Evolutionary conservation across 2,888 invertebrate species (phyloP).

Genomic region (Catocala fraxini): DNA sequence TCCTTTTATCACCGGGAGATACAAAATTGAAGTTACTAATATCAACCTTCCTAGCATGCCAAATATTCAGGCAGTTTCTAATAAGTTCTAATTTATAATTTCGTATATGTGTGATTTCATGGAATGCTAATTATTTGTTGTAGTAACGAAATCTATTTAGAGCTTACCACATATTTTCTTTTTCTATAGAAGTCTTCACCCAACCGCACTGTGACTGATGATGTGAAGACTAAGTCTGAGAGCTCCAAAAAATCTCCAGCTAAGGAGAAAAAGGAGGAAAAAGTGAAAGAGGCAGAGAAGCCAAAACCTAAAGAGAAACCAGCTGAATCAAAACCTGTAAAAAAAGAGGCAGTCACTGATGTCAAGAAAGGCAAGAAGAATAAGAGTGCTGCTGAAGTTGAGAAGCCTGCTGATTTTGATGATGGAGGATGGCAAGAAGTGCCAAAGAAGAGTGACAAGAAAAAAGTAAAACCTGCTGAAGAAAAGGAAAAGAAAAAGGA

Average conservation of each 20-base stretch:
- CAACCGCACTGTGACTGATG: conserved; percentile 88
- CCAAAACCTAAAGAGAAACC: conserved; percentile 79
- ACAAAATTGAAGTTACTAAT: conserved; percentile 35
- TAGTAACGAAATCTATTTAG: neutral
- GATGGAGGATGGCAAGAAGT: conserved; percentile 93
- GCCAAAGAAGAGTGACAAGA: conserved; percentile 91
- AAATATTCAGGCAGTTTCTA: conserved; percentile 10
- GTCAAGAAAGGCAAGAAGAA: conserved; percentile 88
- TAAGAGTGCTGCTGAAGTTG: conserved; percentile 84
- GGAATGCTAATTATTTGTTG: neutral
- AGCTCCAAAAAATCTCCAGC: conserved; percentile 86
- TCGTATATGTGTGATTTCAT: conserved; percentile 7
- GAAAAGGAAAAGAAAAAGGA: conserved; percentile 85
- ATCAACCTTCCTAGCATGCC: conserved; percentile 12
- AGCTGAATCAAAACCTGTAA: conserved; percentile 69
- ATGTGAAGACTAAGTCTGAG: conserved; percentile 88
- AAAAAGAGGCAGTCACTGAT: conserved; percentile 77
- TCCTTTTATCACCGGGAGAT: conserved; percentile 62
- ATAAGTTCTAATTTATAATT: conserved; percentile 38
- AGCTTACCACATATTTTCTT: conserved; percentile 13
- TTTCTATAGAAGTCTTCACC: conserved; percentile 87
- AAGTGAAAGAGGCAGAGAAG: conserved; percentile 82
- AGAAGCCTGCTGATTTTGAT: conserved; percentile 91
- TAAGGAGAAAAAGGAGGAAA: conserved; percentile 88
- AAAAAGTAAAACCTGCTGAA: conserved; percentile 89